Percentiles rank a stretch among this genome's conserved stretches.
These are phyloP conservation scores for Acrocyrtus sp. DNA, from an alignment of 2,888 invertebrate genomes.

Conservation along the genomic window DNA sequence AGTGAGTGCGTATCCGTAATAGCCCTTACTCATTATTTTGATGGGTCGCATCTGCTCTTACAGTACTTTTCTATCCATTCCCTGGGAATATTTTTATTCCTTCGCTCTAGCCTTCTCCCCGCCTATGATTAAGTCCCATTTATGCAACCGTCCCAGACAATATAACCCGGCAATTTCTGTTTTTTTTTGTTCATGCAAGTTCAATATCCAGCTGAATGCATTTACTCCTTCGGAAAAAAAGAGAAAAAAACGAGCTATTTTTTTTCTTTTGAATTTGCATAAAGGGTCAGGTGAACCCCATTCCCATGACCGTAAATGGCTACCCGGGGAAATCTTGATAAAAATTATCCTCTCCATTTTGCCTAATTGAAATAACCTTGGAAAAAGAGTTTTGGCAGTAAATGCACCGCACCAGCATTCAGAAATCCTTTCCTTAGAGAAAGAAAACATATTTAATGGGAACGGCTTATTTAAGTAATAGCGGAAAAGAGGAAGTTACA, in stretches of 20 bases:
- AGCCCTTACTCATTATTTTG: constrained; percentile 38
- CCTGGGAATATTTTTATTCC: neutral
- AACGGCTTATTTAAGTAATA: too few species aligned
- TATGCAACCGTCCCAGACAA: too few species aligned
- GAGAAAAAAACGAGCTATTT: neutral
- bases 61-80: constrained; percentile 27
- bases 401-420: neutral
- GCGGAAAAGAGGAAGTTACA: neutral
- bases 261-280: constrained; percentile 31
- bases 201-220: too few species aligned
- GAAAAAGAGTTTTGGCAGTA: constrained; percentile 9
- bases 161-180: too few species aligned
- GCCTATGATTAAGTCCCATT: constrained; percentile 32
- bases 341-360: constrained; percentile 31
- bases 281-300: constrained; percentile 43
- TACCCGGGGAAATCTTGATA: constrained; percentile 35
- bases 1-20: constrained; percentile 8
- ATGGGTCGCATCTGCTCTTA: constrained; percentile 20
- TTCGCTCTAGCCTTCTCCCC: too few species aligned
- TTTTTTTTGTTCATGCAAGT: too few species aligned
- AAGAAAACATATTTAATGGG: neutral
- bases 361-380: constrained; percentile 40
- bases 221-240: neutral
- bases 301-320: constrained; percentile 38
- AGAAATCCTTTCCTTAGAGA: neutral